Evolutionary conservation across 2,113 vertebrate genomes (phyloP).

Genomic region (Neotragus pygmaeus): DNA sequence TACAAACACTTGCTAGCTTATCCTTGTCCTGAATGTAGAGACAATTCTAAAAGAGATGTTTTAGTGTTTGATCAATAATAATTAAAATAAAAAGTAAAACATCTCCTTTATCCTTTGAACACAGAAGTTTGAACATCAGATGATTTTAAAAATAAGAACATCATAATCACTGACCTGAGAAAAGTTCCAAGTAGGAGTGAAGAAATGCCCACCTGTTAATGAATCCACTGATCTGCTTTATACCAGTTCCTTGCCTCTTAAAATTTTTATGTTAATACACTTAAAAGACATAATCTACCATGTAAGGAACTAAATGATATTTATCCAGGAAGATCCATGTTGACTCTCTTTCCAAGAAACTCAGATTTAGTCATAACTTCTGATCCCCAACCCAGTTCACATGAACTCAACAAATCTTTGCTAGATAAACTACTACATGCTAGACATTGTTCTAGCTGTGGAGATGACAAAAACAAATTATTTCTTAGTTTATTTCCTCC

Average conservation of each 20-base stretch:
- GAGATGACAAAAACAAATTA: background rate
- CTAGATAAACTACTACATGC: background rate
- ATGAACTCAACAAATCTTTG: background rate
- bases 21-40: background rate
- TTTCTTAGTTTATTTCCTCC: background rate
- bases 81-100: conserved; percentile 23
- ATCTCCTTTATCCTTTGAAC: background rate
- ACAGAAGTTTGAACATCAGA: background rate
- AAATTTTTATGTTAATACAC: background rate
- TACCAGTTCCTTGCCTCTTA: background rate
- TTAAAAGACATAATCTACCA: background rate
- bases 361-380: background rate
- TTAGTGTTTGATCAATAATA: background rate
- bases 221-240: background rate
- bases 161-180: background rate
- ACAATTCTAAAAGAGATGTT: background rate
- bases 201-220: background rate
- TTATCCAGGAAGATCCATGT: background rate
- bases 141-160: background rate
- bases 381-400: background rate
- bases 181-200: background rate
- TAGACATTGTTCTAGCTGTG: background rate
- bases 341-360: background rate
- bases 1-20: conserved; percentile 1
- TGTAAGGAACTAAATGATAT: background rate